These are phyloP conservation scores for Polyommatus icarus DNA, from an alignment of 2,888 invertebrate species.

Conservation along the genomic window DNA sequence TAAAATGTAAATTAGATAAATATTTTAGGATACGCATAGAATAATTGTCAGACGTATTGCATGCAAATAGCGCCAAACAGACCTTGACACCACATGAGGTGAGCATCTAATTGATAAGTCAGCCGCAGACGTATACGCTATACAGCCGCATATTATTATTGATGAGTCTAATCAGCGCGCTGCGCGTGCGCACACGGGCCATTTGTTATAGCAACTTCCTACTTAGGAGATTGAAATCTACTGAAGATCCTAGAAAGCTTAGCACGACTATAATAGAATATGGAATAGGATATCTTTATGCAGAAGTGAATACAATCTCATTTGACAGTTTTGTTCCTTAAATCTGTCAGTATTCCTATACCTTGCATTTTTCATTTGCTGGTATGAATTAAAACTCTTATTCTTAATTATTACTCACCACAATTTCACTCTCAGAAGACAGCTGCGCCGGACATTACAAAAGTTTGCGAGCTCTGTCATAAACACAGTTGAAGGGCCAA, in stretches of 20 bases:
- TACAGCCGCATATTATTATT: background rate
- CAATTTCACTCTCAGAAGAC: background rate
- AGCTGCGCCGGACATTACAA: background rate
- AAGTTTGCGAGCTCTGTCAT: background rate
- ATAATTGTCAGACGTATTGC: background rate
- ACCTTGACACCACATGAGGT: background rate
- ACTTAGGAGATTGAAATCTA: background rate
- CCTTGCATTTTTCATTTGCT: too few species aligned
- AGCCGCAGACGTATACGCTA: background rate
- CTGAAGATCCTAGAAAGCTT: background rate
- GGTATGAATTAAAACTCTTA: too few species aligned
- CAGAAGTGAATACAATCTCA: background rate
- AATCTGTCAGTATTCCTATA: background rate
- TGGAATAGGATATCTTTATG: too few species aligned
- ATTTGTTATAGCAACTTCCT: background rate
- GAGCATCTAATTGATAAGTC: slow-evolving; percentile 6
- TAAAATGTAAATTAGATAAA: too few species aligned
- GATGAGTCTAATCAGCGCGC: background rate
- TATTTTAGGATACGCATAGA: too few species aligned
- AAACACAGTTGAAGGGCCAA: background rate
- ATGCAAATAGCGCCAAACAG: slow-evolving; percentile 4
- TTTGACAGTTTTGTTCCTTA: background rate
- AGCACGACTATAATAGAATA: too few species aligned
- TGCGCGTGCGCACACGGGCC: background rate
- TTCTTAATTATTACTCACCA: background rate